Conservation (phyloP, 2,888 invertebrate species). For the Athripsodes cinereus region DNA sequence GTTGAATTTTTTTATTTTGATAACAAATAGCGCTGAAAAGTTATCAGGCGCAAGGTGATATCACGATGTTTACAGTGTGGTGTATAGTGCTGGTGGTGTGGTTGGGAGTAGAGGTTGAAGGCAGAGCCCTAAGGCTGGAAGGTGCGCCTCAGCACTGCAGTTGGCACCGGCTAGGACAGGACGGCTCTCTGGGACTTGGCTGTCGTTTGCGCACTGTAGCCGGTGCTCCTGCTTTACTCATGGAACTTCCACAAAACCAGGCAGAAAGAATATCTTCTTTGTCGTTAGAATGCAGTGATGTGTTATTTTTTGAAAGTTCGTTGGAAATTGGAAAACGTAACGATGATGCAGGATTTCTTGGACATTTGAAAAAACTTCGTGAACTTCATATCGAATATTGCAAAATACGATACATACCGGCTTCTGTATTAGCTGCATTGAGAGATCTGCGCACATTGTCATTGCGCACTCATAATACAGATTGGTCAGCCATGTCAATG, state of each 20-base stretch:
- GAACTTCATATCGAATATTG: slow-evolving; percentile 69
- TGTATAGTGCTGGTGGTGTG: slow-evolving; percentile 1
- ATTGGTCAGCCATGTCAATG: slow-evolving; percentile 74
- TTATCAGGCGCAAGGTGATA: slow-evolving; percentile 3
- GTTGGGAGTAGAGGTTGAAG: slow-evolving; percentile 3
- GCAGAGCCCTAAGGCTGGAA: slow-evolving; percentile 33
- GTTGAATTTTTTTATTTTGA: slow-evolving; percentile 8
- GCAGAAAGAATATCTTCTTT: slow-evolving; percentile 63
- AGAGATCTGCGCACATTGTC: slow-evolving; percentile 60
- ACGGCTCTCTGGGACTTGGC: slow-evolving; percentile 47
- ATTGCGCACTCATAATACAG: slow-evolving; percentile 69
- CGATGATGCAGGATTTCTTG: slow-evolving; percentile 53
- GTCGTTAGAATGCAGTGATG: slow-evolving; percentile 65
- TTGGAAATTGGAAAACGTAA: slow-evolving; percentile 50
- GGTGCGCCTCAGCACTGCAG: slow-evolving; percentile 68
- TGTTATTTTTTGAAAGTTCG: slow-evolving; percentile 66
- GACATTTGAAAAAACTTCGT: slow-evolving; percentile 57
- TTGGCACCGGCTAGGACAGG: slow-evolving; percentile 57
- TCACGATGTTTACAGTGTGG: slow-evolving; percentile 7
- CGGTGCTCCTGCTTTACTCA: slow-evolving; percentile 58
- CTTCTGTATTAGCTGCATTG: slow-evolving; percentile 61
- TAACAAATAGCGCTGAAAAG: not conserved
- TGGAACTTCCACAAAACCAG: slow-evolving; percentile 57
- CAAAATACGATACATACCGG: slow-evolving; percentile 68
- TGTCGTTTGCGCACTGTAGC: slow-evolving; percentile 63